Conservation (phyloP, 2,888 invertebrate genomes). For the Cataglyphis cursor region DNA sequence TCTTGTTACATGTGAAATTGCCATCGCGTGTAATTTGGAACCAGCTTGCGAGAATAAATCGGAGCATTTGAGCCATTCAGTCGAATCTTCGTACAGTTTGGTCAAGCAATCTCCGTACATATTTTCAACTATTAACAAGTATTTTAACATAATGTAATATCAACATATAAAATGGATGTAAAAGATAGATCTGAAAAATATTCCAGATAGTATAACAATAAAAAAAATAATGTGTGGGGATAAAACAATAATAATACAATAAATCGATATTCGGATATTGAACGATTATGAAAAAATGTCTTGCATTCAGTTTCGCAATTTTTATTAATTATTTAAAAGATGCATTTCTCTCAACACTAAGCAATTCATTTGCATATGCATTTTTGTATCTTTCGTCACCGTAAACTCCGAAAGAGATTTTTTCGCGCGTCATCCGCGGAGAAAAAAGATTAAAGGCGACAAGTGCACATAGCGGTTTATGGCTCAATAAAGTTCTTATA, state of each 20-base stretch:
- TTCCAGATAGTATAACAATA: background rate
- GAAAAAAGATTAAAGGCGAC: conserved; percentile 53
- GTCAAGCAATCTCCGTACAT: conserved; percentile 53
- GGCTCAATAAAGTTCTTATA: conserved; percentile 65
- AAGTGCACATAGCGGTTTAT: background rate
- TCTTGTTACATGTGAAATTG: conserved; percentile 50
- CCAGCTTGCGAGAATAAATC: conserved; percentile 46
- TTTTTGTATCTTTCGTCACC: background rate
- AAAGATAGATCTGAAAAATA: background rate
- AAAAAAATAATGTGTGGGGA: background rate
- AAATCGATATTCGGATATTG: background rate
- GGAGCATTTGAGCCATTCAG: conserved; percentile 53
- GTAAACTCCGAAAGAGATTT: conserved; percentile 14
- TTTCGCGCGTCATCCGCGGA: conserved; percentile 13
- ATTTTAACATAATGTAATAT: background rate
- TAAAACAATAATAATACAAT: background rate
- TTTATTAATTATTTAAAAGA: background rate
- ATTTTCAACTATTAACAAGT: conserved; percentile 11
- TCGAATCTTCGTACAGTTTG: conserved; percentile 36
- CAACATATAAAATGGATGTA: background rate
- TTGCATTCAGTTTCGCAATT: background rate
- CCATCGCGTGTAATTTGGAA: conserved; percentile 45
- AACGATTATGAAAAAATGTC: conserved; percentile 5
- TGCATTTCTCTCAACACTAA: background rate
- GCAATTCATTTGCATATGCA: background rate